Conservation (phyloP, 2,113 vertebrate species). For the Castor canadensis region DNA sequence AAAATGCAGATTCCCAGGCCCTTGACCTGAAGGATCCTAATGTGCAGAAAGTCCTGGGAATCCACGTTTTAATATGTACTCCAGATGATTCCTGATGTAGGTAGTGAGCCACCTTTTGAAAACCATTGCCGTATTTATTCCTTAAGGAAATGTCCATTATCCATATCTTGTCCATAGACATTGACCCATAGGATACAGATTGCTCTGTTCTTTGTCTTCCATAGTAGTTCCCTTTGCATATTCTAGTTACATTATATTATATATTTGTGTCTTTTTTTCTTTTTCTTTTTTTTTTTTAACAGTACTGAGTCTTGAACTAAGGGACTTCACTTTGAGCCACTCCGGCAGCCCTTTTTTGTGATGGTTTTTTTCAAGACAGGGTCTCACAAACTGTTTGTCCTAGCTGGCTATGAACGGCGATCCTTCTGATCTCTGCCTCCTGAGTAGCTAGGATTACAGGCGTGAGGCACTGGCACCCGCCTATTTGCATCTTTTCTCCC, state of each 20-base stretch:
- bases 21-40: background rate
- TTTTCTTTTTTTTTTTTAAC: no score
- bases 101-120: background rate
- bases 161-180: background rate
- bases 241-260: background rate
- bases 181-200: background rate
- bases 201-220: background rate
- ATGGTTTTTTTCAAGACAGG: no score
- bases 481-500: background rate
- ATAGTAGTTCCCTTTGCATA: background rate
- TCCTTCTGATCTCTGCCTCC: no score
- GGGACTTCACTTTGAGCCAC: no score
- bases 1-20: background rate
- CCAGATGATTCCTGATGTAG: background rate
- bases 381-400: no score
- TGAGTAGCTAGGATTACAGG: no score
- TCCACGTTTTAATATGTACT: constrained; percentile 12
- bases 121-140: constrained; percentile 35
- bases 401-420: no score
- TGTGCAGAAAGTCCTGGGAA: background rate
- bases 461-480: no score
- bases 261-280: background rate
- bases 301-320: no score
- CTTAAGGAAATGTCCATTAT: background rate
- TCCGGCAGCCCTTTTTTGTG: no score